Base-by-base conservation (phyloP, 2,113 vertebrate genomes). In the Gobio gobio region DNA sequence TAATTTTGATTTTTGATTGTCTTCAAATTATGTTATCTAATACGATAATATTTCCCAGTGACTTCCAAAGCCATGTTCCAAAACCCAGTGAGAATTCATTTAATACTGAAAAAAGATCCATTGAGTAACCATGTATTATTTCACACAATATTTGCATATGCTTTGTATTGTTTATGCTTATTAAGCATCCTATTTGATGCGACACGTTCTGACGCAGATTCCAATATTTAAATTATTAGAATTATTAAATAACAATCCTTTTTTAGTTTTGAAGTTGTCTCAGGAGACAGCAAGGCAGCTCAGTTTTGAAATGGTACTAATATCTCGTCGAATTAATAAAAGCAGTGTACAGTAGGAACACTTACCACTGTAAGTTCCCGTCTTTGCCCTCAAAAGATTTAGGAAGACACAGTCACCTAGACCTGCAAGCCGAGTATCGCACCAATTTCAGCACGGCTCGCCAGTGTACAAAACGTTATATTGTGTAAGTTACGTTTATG, bases 351-450 rank as follows among this genome's bases (percentile, higher is more conserved):
- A 81, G 78, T 51, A 66, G n/a, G 58, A 80, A 33, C 16, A 33
- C 40, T 56, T 40, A 5, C n/a, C 47, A 36, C 22, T 54, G 86
- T 51, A 64, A 22, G 36, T 29, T 40, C 22, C 9, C 4, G 36
- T 70, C 58, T 72, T 72, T 81, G 29, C 64, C 59, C 77, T 45
- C 29, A 54, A 45, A 54, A 66, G 47, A 85, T 76, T 82, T 87
- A 85, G n/a, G 80, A 83, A 81, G 78, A 64, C 43, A 78, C 78
- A 20, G 7, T 76, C 56, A 45, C 68, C 33, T 83, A 86, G 80
- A 83, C 58, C 75, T 83, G 80, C 66, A 86, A 79, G 68, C 45
- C 36, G 79, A 85, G 86, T 43, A 59, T 26, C 66, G 54, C 68
- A 73, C 54, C 24, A 75, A 61, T 86, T 83, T 77, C 40, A 59